A percentile compares a stretch with the other conserved stretches of the same genome.
These are phyloP conservation scores for Gadus chalcogrammus DNA, from an alignment of 2,113 vertebrate genomes.

Conservation along the genomic window DNA sequence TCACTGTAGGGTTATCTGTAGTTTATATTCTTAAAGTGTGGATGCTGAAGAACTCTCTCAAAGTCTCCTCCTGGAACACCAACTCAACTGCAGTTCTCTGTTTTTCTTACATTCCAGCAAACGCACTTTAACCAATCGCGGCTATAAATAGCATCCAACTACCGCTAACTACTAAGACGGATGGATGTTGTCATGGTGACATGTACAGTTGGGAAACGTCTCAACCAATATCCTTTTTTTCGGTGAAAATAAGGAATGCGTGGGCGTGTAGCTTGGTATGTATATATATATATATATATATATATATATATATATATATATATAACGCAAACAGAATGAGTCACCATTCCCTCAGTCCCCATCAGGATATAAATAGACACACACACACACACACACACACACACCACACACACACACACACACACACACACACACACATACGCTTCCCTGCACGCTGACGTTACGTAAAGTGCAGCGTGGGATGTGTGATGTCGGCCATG, in stretches of 20 bases:
- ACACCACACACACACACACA: constrained; percentile 22
- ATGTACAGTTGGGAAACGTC: constrained; percentile 37
- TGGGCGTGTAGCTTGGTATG: constrained; percentile 40
- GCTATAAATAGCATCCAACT: constrained; percentile 9
- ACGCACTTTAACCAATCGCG: no score
- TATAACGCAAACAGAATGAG: constrained; percentile 60
- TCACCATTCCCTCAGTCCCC: constrained; percentile 65
- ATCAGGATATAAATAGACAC: constrained; percentile 66
- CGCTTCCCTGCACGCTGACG: constrained; percentile 47
- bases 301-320: no score
- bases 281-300: neutral
- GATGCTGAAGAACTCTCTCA: no score
- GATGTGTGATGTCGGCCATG: constrained; percentile 55
- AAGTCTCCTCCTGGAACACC: no score
- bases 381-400: constrained; percentile 3
- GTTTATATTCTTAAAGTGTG: no score
- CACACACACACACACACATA: constrained; percentile 39
- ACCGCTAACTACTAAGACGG: constrained; percentile 28
- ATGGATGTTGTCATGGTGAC: constrained; percentile 14
- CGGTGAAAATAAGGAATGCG: constrained; percentile 30
- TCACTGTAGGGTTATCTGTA: no score
- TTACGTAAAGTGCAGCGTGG: constrained; percentile 68
- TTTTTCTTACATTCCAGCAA: no score
- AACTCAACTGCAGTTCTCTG: no score
- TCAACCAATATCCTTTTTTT: constrained; percentile 29